Evolutionary conservation across 2,113 vertebrate genomes (phyloP), one percentile per base, ranked within the genome.

Genomic region (Recurvirostra avosetta): DNA sequence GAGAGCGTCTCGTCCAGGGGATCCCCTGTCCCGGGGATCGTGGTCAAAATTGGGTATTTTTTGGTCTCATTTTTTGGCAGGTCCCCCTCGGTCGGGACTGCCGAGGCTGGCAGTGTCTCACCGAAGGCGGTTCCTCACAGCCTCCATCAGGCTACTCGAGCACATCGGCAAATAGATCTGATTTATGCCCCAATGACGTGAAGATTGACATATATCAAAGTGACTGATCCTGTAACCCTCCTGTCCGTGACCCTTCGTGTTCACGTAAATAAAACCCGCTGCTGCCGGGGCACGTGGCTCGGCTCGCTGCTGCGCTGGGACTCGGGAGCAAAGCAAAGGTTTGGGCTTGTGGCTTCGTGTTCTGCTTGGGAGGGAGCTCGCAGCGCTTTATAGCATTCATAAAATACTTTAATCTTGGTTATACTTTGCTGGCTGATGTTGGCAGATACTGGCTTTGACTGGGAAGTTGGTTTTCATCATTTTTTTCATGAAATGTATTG

Each of bases 331-430:
- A 59, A 67, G 38, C 2, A 0, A 58, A 40, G 45, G 19, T 41
- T 65, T 82, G 50, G 25, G 45, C 7, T 73, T 22, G 22, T 34
- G 50, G 40, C 15, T 45, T 58, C 0, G 0, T 36, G 22, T 36
- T 75, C 59, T n/a, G 59, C 30, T 36, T 26, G 38, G 47, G 47
- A 58, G 36, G 11, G 49, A 38, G 49, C 78, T 76, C 21, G 1
- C 43, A 71, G 50, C 65, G 30, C 26, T 80, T 94, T 25, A n/a
- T 12, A 38, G 12, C 49, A 19, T 6, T 38, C 43, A 36, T 72
- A 38, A 75, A 79, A 38, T 25, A 65, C 25, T 81, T 61, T 61
- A 41, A 61, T 43, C 17, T 41, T 26, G 19, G 11, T 55, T 86
- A 34, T 53, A 14, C 16, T 20, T 81, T 40, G 4, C 56, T 91